Percentiles rank a stretch among this genome's conserved stretches.
Evolutionary conservation across 92 coral and sea anemone species (phyloP).

Genomic region (Metridium senile): DNA sequence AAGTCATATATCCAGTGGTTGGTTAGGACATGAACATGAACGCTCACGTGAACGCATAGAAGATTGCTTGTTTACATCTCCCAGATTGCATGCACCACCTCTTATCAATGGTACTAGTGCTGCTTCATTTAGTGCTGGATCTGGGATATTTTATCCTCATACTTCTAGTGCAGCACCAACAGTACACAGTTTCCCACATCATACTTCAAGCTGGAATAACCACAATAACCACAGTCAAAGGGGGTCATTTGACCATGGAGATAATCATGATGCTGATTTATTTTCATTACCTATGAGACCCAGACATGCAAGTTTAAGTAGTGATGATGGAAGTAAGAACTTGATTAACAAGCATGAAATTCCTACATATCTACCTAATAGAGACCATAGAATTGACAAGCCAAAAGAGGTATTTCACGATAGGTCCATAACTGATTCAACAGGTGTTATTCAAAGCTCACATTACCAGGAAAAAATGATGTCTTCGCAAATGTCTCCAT

Average conservation of each 20-base stretch:
- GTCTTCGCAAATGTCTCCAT: too few relatives aligned
- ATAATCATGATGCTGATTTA: conserved; percentile 71
- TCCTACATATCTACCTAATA: conserved; percentile 22
- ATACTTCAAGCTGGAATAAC: conserved; percentile 68
- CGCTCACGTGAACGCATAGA: conserved; percentile 77
- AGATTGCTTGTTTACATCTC: conserved; percentile 61
- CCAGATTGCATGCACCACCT: conserved; percentile 52
- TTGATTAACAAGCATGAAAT: conserved; percentile 30
- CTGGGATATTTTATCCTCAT: conserved; percentile 87
- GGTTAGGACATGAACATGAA: conserved; percentile 97
- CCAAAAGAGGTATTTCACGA: conserved; percentile 30
- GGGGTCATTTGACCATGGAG: conserved; percentile 66
- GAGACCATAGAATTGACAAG: conserved; percentile 44
- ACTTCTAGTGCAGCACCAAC: conserved; percentile 70
- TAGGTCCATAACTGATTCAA: conserved; percentile 15
- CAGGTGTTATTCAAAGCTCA: conserved; percentile 32
- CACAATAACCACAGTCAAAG: conserved; percentile 85
- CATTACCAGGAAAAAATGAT: conserved; percentile 22
- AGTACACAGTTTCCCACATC: conserved; percentile 74
- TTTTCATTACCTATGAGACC: conserved; percentile 42
- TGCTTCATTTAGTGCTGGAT: conserved; percentile 70
- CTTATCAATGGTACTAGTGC: conserved; percentile 72
- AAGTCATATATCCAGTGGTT: conserved; percentile 72
- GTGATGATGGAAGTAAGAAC: conserved; percentile 68
- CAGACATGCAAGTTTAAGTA: conserved; percentile 51